Base-by-base conservation (phyloP, 2,797 vertebrate genomes). In the Gymnothorax javanicus region DNA sequence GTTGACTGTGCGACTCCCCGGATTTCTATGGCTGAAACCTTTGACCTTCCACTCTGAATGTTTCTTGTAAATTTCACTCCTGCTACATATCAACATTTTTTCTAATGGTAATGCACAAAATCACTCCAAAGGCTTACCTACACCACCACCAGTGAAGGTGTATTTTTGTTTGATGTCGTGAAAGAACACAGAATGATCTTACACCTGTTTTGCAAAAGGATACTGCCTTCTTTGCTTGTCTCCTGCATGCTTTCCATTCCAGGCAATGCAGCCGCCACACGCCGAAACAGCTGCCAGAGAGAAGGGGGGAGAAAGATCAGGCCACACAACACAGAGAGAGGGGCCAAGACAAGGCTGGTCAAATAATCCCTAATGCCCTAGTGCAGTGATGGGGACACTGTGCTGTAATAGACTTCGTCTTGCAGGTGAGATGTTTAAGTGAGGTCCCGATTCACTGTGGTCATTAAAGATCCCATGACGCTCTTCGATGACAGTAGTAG, bases 171-270 rank as follows among this genome's bases (percentile, higher is more conserved):
- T 77, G 25, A 50, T 52, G 50, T 20, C 7, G 54, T 81, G 77
- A 56, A 15, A 81, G 17, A n/a, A 52, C 12, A 25, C 52, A 56
- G 81, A n/a, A n/a, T 15, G 7, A 23, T 23, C 52, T 60, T 59
- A 60, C 56, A 15, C 9, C 56, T 58, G 56, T 33, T 2, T 59
- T n/a, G 7, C 7, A 73, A 59, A 90, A 94, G 93, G 93, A 95
- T 94, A 93, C 90, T 93, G 90, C 95, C 94, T 79, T 95, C 91
- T 95, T 94, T 94, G 93, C 94, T 94, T 60, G 92, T 93, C 90
- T 93, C 93, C 62, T 93, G 92, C 90, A 92, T 93, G 89, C 90
- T 95, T 87, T 93, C 94, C 94, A 93, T 94, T 79, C 92, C 94
- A 82, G 93, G 93, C 87, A 96, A 92, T 84, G 93, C 93, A 89